Evolutionary conservation across 2,113 vertebrate genomes (phyloP).

Genomic region (Sclerurus mexicanus): DNA sequence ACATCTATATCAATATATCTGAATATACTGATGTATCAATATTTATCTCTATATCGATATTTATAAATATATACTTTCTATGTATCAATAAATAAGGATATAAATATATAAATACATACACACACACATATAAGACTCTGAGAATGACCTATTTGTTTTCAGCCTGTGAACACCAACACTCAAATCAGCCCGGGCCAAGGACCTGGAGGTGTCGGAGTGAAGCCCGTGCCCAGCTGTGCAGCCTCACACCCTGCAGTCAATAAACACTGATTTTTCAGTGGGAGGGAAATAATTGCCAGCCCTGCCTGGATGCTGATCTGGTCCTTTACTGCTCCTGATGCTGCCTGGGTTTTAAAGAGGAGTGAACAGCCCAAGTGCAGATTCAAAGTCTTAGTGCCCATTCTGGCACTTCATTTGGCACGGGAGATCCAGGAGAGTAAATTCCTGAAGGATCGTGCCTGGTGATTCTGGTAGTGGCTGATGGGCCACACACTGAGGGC

Average conservation of each 20-base stretch:
- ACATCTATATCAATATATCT: no score
- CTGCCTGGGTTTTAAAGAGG: background rate
- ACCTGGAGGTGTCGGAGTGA: background rate
- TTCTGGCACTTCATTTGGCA: background rate
- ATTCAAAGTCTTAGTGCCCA: background rate
- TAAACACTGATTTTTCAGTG: rapidly evolving
- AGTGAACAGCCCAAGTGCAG: background rate
- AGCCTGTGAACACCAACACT: background rate
- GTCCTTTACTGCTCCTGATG: background rate
- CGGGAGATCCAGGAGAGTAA: rapidly evolving
- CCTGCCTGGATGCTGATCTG: background rate
- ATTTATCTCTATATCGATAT: no score
- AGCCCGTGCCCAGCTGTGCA: rapidly evolving
- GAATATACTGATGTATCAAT: no score
- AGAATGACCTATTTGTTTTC: background rate
- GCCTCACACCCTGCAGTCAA: rapidly evolving
- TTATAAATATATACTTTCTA: no score
- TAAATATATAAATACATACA: no score
- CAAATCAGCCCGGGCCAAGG: background rate
- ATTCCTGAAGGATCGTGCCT: background rate
- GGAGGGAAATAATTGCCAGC: background rate
- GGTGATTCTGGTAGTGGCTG: background rate
- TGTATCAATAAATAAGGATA: no score
- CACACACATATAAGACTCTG: background rate
- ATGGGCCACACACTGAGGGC: background rate